Evolutionary conservation across 2,888 invertebrate genomes (phyloP).

Genomic region (Eurytoma californica): DNA sequence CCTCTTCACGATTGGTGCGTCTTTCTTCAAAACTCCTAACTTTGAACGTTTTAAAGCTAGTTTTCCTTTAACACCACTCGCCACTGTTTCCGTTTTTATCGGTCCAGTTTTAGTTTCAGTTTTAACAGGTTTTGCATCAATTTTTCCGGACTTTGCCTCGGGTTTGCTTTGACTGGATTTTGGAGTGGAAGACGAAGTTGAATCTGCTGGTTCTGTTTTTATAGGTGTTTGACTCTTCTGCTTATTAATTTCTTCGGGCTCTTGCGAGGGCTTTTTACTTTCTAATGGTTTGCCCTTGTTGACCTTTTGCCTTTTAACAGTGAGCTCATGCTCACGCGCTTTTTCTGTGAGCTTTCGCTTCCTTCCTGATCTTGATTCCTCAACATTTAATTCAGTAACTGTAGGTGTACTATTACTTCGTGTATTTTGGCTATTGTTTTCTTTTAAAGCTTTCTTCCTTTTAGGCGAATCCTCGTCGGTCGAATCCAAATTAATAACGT

Average conservation of each 20-base stretch:
- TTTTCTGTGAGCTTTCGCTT: slow-evolving; percentile 72
- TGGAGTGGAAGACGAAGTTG: slow-evolving; percentile 2
- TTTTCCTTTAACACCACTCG: slow-evolving; percentile 49
- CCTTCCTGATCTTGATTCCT: slow-evolving; percentile 71
- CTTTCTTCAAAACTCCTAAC: slow-evolving; percentile 58
- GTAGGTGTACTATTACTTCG: slow-evolving; percentile 12
- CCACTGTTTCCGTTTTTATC: not conserved
- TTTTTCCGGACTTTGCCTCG: slow-evolving; percentile 11
- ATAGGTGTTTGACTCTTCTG: slow-evolving; percentile 3
- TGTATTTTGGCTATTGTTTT: slow-evolving; percentile 50
- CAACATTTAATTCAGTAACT: slow-evolving; percentile 55
- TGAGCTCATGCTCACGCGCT: slow-evolving; percentile 64
- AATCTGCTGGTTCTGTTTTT: not conserved
- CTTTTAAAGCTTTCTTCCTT: slow-evolving; percentile 42
- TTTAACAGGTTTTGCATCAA: slow-evolving; percentile 9
- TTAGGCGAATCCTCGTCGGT: slow-evolving; percentile 39
- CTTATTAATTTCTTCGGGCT: slow-evolving; percentile 4
- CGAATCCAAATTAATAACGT: slow-evolving; percentile 38
- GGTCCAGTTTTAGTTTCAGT: not conserved
- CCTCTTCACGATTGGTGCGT: slow-evolving; percentile 54
- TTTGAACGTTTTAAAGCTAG: slow-evolving; percentile 57
- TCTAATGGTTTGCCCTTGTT: slow-evolving; percentile 36
- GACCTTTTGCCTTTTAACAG: slow-evolving; percentile 70
- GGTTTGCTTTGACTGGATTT: slow-evolving; percentile 20
- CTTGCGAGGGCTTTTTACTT: slow-evolving; percentile 26